Percentiles rank a stretch among this genome's conserved stretches.
Conservation (phyloP, 1,140 invertebrate species). For the Wasmannia auropunctata region DNA sequence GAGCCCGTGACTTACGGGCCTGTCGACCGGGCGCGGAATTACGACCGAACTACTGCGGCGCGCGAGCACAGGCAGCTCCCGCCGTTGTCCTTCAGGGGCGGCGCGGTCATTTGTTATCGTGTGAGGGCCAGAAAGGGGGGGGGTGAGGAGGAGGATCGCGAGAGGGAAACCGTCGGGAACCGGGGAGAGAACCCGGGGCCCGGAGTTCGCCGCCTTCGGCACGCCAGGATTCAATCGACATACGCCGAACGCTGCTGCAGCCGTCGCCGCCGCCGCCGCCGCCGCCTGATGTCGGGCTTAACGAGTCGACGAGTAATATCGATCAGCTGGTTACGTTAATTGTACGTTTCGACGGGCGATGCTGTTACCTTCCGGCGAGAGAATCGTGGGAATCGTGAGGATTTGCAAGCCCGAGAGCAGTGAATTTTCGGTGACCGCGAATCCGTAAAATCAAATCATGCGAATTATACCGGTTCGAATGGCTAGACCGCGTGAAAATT, state of each 20-base stretch:
- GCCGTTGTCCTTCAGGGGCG: slow-evolving; percentile 72
- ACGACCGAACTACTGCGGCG: slow-evolving; percentile 75
- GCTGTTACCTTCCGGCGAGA: slow-evolving; percentile 25
- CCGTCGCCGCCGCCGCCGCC: slow-evolving; percentile 19
- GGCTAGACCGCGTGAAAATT: neutral
- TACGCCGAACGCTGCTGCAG: slow-evolving; percentile 43
- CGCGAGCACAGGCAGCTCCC: slow-evolving; percentile 69
- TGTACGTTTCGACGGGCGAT: slow-evolving; percentile 24
- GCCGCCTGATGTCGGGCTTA: slow-evolving; percentile 41
- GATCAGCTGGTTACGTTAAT: slow-evolving; percentile 56
- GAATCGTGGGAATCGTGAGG: slow-evolving; percentile 33
- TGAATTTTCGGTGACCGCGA: slow-evolving; percentile 5
- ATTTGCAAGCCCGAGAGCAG: slow-evolving; percentile 6
- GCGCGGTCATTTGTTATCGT: slow-evolving; percentile 81
- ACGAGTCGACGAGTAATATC: slow-evolving; percentile 54
- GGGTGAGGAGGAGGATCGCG: too few relatives aligned
- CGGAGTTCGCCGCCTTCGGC: slow-evolving; percentile 32
- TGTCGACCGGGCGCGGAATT: slow-evolving; percentile 80
- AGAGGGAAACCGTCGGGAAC: slow-evolving; percentile 2
- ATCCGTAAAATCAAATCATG: slow-evolving; percentile 13
- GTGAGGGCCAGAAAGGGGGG: slow-evolving; percentile 34
- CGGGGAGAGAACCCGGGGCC: slow-evolving; percentile 9
- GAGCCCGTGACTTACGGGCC: slow-evolving; percentile 84
- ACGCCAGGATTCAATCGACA: slow-evolving; percentile 48
- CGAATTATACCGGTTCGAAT: neutral